These are phyloP conservation scores for Misgurnus mizolepis DNA, from an alignment of 2,113 vertebrate genomes.

Conservation along the genomic window DNA sequence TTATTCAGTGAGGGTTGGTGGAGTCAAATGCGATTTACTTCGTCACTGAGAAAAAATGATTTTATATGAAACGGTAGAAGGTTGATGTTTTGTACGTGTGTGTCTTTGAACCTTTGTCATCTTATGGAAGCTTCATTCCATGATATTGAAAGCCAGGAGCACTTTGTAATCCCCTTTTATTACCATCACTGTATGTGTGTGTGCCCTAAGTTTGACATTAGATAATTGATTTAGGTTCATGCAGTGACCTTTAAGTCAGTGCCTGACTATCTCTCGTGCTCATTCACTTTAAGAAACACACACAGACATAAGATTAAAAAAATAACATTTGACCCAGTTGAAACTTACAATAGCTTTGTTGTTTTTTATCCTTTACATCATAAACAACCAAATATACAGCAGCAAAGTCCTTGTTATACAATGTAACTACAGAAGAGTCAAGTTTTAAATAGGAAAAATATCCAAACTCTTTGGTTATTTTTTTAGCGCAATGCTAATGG, in stretches of 20 bases:
- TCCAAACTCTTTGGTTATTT: no score
- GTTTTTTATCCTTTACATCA: no score
- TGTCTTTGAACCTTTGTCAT: neutral
- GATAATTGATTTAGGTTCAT: slow-evolving; percentile 59
- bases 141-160: no score
- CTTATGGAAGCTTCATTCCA: no score
- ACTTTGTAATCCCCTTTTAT: slow-evolving; percentile 6
- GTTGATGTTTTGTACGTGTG: neutral
- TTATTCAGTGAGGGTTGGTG: neutral
- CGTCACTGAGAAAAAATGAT: no score
- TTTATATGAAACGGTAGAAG: no score
- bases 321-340: no score
- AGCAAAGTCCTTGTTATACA: no score
- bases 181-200: slow-evolving; percentile 16
- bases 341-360: no score
- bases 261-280: slow-evolving; percentile 24
- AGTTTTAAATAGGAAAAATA: no score
- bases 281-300: neutral
- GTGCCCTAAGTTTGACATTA: slow-evolving; percentile 45
- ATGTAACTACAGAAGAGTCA: no score
- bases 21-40: neutral
- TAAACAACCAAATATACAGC: neutral
- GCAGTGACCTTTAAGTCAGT: slow-evolving; percentile 63
- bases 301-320: neutral
- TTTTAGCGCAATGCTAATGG: no score